These are phyloP conservation scores for Buceros bicornis DNA, from an alignment of 2,797 vertebrate species.

Conservation along the genomic window DNA sequence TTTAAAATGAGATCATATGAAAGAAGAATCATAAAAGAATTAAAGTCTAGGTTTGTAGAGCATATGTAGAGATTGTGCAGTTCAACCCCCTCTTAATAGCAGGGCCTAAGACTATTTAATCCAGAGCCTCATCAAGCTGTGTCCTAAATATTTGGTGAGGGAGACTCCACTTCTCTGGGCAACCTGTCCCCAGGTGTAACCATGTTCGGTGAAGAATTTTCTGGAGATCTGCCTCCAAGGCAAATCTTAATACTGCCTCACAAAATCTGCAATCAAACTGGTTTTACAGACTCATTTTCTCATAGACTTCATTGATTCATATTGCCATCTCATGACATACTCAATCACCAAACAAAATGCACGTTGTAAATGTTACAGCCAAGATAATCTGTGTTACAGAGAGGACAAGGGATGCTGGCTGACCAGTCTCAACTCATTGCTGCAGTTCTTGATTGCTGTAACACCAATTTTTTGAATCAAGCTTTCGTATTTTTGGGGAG, in stretches of 20 bases:
- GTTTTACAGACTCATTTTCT: not conserved
- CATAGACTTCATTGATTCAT: not conserved
- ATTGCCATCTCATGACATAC: not conserved
- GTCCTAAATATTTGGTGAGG: not conserved
- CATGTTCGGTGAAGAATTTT: not conserved
- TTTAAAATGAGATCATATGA: not conserved
- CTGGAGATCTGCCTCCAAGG: not conserved
- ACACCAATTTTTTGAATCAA: not conserved
- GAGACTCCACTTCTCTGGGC: not conserved
- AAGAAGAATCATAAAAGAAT: not conserved
- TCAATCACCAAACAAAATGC: not conserved
- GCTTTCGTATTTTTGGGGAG: not conserved
- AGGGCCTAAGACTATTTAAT: not conserved
- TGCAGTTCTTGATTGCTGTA: not conserved
- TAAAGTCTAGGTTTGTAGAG: not conserved
- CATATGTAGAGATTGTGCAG: not conserved
- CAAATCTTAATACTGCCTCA: not conserved
- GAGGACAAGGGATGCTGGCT: not conserved
- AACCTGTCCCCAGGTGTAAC: not conserved
- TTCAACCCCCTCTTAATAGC: not conserved
- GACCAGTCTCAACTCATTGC: not conserved
- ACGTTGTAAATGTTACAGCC: not conserved
- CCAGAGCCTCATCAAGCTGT: not conserved
- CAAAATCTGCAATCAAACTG: not conserved
- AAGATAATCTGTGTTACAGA: not conserved